Conservation (phyloP, 2,888 invertebrate species). For the Chaitophorus viminalis region DNA sequence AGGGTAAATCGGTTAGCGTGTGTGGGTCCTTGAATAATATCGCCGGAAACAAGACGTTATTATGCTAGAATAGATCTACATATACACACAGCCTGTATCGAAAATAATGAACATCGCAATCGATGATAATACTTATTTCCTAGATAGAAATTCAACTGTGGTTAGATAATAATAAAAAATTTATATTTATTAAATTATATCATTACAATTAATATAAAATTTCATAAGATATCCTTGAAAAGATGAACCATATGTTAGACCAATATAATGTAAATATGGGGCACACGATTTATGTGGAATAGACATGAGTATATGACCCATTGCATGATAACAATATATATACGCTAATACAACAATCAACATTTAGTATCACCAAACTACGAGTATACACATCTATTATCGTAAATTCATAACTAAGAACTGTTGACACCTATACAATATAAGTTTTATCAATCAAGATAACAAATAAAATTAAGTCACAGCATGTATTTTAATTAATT, state of each 20-base stretch:
- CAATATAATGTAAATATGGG: not conserved
- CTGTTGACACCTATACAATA: not conserved
- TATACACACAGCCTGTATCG: not conserved
- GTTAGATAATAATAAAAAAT: no score
- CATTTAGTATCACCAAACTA: not conserved
- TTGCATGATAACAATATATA: not conserved
- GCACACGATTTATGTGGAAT: not conserved
- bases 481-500: not conserved
- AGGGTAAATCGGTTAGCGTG: constrained; percentile 25
- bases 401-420: not conserved
- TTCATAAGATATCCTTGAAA: not conserved
- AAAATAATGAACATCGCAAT: not conserved
- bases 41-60: constrained; percentile 33
- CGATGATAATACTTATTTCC: not conserved
- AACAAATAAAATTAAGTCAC: not conserved
- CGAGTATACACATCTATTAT: no score
- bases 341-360: not conserved
- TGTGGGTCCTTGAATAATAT: constrained; percentile 31
- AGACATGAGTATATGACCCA: not conserved
- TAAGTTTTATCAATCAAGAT: not conserved
- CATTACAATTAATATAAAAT: no score
- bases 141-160: not conserved
- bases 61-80: not conserved
- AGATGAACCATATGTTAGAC: constrained; percentile 24
- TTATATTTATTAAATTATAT: no score